phyloP scores from a whole-genome alignment of 2,113 vertebrate species.

The Hucho hucho region DNA sequence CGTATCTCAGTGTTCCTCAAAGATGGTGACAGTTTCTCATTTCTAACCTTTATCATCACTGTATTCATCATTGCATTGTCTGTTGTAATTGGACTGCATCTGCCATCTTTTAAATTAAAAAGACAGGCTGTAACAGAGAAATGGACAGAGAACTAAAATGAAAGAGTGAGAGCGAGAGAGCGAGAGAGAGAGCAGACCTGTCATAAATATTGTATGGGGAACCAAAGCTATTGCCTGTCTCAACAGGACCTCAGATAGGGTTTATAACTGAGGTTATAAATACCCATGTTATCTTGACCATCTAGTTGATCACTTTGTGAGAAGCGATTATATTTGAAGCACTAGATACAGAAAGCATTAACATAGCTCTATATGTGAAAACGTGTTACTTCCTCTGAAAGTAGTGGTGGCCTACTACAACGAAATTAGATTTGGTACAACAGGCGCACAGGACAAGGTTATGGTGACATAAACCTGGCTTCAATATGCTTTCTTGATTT shows the following conservation, averaged over 20 bases:
- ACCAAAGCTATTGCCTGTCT: neutral
- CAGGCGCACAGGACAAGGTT: no score
- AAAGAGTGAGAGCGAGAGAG: neutral
- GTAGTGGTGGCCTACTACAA: neutral
- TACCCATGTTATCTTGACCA: neutral
- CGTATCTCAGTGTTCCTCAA: no score
- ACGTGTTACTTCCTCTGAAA: neutral
- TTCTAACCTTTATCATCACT: no score
- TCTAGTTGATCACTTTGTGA: neutral
- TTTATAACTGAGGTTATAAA: slow-evolving; percentile 11
- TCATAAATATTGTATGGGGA: neutral
- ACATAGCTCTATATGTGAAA: neutral
- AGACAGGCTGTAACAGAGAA: neutral
- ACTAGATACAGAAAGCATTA: neutral
- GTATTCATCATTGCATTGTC: no score
- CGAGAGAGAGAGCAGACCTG: neutral
- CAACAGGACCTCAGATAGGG: neutral
- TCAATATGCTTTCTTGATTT: no score
- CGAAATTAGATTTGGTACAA: no score
- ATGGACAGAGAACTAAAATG: neutral
- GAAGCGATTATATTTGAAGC: neutral
- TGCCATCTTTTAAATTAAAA: no score
- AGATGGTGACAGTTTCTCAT: no score
- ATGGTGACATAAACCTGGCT: no score
- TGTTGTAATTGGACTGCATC: no score